Evolutionary conservation across 2,113 vertebrate genomes (phyloP).

Genomic region (Notechis scutatus): DNA sequence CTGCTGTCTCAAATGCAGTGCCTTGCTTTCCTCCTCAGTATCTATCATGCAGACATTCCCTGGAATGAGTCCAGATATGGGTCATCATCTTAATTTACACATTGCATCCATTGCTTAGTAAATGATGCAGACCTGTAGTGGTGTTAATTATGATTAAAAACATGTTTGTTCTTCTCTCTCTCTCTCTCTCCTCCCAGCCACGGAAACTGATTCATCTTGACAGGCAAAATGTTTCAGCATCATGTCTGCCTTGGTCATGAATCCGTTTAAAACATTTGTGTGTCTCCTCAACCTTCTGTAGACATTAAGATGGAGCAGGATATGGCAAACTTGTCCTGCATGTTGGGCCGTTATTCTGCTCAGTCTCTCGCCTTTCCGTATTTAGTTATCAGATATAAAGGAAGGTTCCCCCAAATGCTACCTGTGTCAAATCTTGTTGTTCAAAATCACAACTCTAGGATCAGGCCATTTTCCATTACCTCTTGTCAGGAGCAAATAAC

Average conservation of each 20-base stretch:
- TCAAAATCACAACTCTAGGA: neutral
- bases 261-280: neutral
- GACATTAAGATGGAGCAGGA: neutral
- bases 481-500: neutral
- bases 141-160: constrained; percentile 16
- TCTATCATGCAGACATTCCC: constrained; percentile 10
- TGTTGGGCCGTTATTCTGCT: neutral
- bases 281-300: neutral
- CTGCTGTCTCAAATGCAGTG: rapidly evolving
- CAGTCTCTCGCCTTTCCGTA: neutral
- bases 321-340: neutral
- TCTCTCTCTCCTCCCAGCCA: neutral
- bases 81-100: constrained; percentile 37
- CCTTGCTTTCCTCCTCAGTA: neutral
- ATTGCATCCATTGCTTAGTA: constrained; percentile 18
- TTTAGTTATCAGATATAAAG: neutral
- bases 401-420: neutral
- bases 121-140: constrained; percentile 8
- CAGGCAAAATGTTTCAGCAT: neutral
- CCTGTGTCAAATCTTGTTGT: neutral
- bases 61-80: neutral
- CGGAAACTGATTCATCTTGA: neutral
- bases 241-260: neutral
- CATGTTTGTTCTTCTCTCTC: constrained; percentile 1
- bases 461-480: neutral